These are phyloP conservation scores for Petrophora chlorosata DNA, from an alignment of 2,888 invertebrate genomes.

Conservation along the genomic window DNA sequence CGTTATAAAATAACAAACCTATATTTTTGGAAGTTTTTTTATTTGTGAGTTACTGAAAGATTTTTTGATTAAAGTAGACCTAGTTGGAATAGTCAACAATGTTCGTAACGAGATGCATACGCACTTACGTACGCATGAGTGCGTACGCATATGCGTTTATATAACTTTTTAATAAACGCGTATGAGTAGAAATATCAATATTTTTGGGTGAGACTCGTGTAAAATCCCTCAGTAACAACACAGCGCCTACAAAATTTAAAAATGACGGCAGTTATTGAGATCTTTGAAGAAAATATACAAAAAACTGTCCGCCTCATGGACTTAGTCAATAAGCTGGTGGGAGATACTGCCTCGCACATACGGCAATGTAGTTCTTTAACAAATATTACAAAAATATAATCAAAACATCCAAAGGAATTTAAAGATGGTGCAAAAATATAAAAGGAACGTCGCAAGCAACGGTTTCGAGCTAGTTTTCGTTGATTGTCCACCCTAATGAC, in stretches of 20 bases:
- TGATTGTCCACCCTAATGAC: constrained; percentile 24
- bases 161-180: too few species aligned
- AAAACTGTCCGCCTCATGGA: constrained; percentile 60
- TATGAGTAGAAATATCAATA: too few species aligned
- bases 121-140: too few species aligned
- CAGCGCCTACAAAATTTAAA: constrained; percentile 47
- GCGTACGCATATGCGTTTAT: too few species aligned
- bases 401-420: constrained; percentile 53
- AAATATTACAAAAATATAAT: constrained; percentile 54
- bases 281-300: constrained; percentile 68
- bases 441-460: constrained; percentile 12
- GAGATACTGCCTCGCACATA: constrained; percentile 71
- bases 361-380: constrained; percentile 73
- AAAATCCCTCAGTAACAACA: constrained; percentile 46
- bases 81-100: background rate
- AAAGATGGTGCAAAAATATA: constrained; percentile 41
- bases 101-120: too few species aligned
- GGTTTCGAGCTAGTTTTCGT: constrained; percentile 9
- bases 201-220: background rate
- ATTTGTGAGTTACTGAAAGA: constrained; percentile 38
- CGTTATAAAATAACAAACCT: constrained; percentile 36
- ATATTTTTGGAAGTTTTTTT: constrained; percentile 45
- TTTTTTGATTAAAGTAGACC: constrained; percentile 1
- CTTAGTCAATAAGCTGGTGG: constrained; percentile 74
- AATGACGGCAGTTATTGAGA: constrained; percentile 72